Conservation (phyloP, 2,888 invertebrate species). For the Julus scanicus region DNA sequence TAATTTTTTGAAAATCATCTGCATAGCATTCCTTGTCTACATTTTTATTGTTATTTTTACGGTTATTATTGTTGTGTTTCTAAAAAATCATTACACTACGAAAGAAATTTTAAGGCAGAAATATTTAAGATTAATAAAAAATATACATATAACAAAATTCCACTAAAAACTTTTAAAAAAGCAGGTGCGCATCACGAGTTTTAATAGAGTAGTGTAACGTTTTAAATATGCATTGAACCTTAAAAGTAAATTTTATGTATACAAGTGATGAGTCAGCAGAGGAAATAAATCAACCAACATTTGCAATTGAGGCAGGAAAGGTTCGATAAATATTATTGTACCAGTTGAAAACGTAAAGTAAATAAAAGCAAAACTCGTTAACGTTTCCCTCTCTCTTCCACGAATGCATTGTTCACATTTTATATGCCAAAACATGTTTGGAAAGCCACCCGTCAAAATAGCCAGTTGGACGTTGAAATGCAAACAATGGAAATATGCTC, state of each 20-base stretch:
- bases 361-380: slow-evolving; percentile 45
- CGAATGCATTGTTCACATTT: slow-evolving; percentile 21
- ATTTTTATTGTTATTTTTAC: too few species aligned
- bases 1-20: too few species aligned
- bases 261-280: not conserved
- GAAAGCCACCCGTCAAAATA: not conserved
- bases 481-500: slow-evolving; percentile 21
- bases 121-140: not conserved
- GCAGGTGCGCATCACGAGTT: not conserved
- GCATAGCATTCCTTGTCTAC: too few species aligned
- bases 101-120: not conserved
- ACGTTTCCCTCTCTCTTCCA: not conserved
- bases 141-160: not conserved
- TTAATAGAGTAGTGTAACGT: not conserved
- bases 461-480: slow-evolving; percentile 20
- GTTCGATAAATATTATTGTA: slow-evolving; percentile 13
- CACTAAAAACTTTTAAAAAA: not conserved
- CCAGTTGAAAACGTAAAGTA: not conserved
- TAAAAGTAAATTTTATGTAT: not conserved
- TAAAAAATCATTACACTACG: not conserved
- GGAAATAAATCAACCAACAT: not conserved
- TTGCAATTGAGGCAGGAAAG: not conserved
- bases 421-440: slow-evolving; percentile 21
- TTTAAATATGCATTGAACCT: not conserved
- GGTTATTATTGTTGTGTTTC: not conserved